phyloP scores from a whole-genome alignment of 1,140 invertebrate genomes.

The Zaprionus kolodkinae region DNA sequence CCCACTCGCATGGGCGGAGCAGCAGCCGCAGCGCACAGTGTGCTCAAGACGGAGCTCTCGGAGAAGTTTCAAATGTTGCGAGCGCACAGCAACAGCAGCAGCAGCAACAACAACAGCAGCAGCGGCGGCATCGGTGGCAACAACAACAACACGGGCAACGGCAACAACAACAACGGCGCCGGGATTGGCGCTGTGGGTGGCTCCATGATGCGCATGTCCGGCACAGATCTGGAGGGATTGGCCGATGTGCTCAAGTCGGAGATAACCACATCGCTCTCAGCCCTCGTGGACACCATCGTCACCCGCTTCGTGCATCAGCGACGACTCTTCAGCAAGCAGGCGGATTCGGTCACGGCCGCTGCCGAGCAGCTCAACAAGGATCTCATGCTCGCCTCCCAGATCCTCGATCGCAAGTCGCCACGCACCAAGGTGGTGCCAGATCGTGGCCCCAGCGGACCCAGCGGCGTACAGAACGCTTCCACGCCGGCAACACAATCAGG shows the following conservation, averaged over 20 bases:
- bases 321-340: slow-evolving; percentile 90
- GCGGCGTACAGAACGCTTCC: slow-evolving; percentile 76
- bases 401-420: slow-evolving; percentile 93
- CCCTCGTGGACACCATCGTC: slow-evolving; percentile 95
- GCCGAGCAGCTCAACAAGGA: slow-evolving; percentile 93
- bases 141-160: too few species aligned
- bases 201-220: slow-evolving; percentile 87
- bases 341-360: slow-evolving; percentile 89
- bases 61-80: slow-evolving; percentile 88
- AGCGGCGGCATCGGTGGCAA: slow-evolving; percentile 53
- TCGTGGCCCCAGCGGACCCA: slow-evolving; percentile 82
- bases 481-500: slow-evolving; percentile 86
- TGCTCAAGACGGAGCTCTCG: slow-evolving; percentile 86
- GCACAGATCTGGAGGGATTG: slow-evolving; percentile 92
- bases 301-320: slow-evolving; percentile 93
- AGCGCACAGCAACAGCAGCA: slow-evolving; percentile 85
- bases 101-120: slow-evolving; percentile 85
- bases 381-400: slow-evolving; percentile 90
- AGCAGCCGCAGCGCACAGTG: slow-evolving; percentile 85
- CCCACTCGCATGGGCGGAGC: slow-evolving; percentile 82
- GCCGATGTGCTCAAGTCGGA: slow-evolving; percentile 95
- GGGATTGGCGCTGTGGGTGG: slow-evolving; percentile 78
- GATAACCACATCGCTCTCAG: slow-evolving; percentile 92
- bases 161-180: slow-evolving; percentile 84
- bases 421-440: slow-evolving; percentile 92